Evolutionary conservation across 2,888 invertebrate species (phyloP).

Genomic region (Chloroclysta siterata): DNA sequence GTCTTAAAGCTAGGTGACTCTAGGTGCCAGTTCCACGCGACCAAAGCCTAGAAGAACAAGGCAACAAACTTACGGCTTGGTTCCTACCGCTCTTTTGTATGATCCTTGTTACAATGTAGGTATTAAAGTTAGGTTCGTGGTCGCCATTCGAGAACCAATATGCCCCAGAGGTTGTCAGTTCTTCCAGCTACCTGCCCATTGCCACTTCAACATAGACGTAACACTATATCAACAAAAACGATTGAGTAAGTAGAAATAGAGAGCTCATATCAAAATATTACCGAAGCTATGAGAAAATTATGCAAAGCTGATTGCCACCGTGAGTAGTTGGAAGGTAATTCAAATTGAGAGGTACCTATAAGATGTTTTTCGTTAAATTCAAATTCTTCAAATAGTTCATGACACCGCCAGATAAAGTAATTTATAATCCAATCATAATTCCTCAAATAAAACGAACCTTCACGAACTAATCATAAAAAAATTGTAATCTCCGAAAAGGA

Average conservation of each 20-base stretch:
- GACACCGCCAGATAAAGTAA: background rate
- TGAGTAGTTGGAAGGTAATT: background rate
- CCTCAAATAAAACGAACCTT: background rate
- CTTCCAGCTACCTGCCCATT: no score
- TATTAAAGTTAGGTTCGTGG: no score
- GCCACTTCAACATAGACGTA: conserved; percentile 4
- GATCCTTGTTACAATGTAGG: no score
- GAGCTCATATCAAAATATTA: conserved; percentile 14
- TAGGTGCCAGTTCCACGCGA: no score
- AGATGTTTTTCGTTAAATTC: background rate
- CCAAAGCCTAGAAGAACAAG: no score
- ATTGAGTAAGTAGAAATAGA: conserved; percentile 15
- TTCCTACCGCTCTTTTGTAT: no score
- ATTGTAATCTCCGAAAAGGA: conserved; percentile 1
- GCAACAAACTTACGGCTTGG: no score
- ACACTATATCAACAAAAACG: conserved; percentile 14
- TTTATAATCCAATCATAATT: background rate
- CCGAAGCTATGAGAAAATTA: conserved; percentile 19
- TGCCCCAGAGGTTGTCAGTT: no score
- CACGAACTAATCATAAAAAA: background rate
- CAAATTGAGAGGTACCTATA: background rate
- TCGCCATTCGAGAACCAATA: no score
- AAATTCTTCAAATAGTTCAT: background rate
- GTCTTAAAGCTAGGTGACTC: no score
- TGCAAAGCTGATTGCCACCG: conserved; percentile 24